Evolutionary conservation across 2,113 vertebrate species (phyloP).

Genomic region (Dromiciops gliroides): DNA sequence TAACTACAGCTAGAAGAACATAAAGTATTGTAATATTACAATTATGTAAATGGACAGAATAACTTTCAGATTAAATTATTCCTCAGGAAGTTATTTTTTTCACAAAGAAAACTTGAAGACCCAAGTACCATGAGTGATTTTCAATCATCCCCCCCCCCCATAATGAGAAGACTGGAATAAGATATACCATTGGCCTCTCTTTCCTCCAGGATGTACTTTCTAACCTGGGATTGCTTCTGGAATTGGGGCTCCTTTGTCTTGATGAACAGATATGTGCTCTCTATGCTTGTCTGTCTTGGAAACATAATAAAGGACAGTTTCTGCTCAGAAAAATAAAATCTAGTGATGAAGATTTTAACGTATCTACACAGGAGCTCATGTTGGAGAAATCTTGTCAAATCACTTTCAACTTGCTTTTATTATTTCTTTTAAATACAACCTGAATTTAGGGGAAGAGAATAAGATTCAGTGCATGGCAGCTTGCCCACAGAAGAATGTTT

Average conservation of each 20-base stretch:
- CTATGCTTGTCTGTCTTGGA: not conserved
- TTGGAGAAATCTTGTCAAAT: not conserved
- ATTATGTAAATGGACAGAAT: slow-evolving; percentile 37
- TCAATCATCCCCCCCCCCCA: not conserved
- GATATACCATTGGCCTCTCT: not conserved
- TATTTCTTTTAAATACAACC: not conserved
- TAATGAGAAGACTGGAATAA: not conserved
- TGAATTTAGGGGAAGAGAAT: not conserved
- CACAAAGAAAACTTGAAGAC: slow-evolving; percentile 26
- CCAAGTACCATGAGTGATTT: not conserved
- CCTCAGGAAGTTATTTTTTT: slow-evolving; percentile 29
- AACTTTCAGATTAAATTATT: slow-evolving; percentile 63
- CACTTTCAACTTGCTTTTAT: slow-evolving; percentile 6
- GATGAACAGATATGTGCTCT: not conserved
- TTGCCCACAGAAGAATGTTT: not conserved
- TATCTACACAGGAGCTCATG: not conserved
- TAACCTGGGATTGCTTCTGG: not conserved
- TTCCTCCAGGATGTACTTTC: not conserved
- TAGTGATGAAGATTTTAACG: not conserved
- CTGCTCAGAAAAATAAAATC: slow-evolving; percentile 14
- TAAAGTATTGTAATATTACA: slow-evolving; percentile 32
- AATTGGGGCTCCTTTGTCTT: not conserved
- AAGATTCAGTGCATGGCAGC: not conserved
- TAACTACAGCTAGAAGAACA: slow-evolving; percentile 30
- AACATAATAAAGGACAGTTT: not conserved